Conservation (phyloP, 2,888 invertebrate genomes). For the Onthophagus sagittarius region DNA sequence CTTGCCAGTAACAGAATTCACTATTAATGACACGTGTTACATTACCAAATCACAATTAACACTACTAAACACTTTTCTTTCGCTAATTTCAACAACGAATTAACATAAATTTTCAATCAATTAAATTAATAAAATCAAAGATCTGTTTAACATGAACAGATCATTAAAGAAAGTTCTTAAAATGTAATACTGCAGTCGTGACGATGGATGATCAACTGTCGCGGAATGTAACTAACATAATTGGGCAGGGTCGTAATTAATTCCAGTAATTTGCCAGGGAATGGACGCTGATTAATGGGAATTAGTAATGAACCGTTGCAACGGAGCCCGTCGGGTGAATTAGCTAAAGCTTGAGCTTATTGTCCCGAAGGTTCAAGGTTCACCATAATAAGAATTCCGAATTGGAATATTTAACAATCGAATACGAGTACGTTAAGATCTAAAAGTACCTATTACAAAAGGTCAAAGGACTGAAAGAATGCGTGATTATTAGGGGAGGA, state of each 20-base stretch:
- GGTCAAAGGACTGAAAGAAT: neutral
- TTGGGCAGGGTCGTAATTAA: conserved; percentile 5
- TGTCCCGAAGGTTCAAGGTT: neutral
- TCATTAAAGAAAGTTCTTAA: neutral
- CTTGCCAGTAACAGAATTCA: neutral
- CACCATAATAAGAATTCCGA: neutral
- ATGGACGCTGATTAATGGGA: conserved; percentile 12
- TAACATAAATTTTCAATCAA: neutral
- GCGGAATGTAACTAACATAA: conserved; percentile 7
- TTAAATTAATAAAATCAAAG: no score
- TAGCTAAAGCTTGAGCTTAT: neutral
- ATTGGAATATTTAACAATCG: neutral
- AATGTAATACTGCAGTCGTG: neutral
- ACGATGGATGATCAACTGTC: neutral
- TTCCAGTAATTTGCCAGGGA: conserved; percentile 1
- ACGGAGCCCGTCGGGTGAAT: neutral
- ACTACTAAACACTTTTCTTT: neutral
- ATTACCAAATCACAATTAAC: neutral
- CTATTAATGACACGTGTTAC: neutral
- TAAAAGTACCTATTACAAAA: neutral
- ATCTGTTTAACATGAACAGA: neutral
- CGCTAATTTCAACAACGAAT: neutral
- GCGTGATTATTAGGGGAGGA: neutral
- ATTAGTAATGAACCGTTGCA: conserved; percentile 5
- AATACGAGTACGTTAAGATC: no score